Base-by-base conservation (phyloP, 2,113 vertebrate genomes). In the Marmota monax region DNA sequence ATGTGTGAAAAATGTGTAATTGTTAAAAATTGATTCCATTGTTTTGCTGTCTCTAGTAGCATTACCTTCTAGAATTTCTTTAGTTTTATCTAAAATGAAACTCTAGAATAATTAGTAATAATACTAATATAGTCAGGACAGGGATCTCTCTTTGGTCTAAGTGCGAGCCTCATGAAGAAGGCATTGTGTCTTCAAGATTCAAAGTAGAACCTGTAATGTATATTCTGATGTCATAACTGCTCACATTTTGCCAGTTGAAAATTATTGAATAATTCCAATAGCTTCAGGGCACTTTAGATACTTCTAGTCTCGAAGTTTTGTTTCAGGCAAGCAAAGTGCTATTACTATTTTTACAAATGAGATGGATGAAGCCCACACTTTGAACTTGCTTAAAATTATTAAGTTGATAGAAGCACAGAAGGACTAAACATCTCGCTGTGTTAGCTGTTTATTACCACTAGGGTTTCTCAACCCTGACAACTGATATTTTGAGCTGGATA, bases 1-100 rank as follows among this genome's bases (percentile, higher is more conserved):
- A 86, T 67, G n/a, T 18, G 8, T 94, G 42, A 85, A 70, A 61
- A 83, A 32, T 67, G 17, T 92, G 0, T 70, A 10, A 45, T 84
- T 92, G 5, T 88, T 94, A 56, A 4, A 22, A 89, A 67, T 67
- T 74, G 78, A 85, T 74, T 79, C 65, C 5, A 9, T 45, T 74
- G 61, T 82, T 93, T 77, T 90, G 27, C 22, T 85, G 12, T 85
- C 70, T 77, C 48, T 2, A 53, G 42, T 74, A 92, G 48, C 27
- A 58, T 65, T 86, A 63, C 16, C 58, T 84, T 37, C 56, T 70
- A 93, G 51, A 14, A 76, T 82, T 77, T 97, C 22, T 88, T 56
- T 14, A 87, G 11, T 72, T 95, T 96, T 94, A 23, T 74, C 85
- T 84, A 45, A 92, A 95, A 88, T 11, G 67, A 94, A 96, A 67